These are phyloP conservation scores for Pogonocherus hispidulus DNA, from an alignment of 2,888 invertebrate species.

Conservation along the genomic window DNA sequence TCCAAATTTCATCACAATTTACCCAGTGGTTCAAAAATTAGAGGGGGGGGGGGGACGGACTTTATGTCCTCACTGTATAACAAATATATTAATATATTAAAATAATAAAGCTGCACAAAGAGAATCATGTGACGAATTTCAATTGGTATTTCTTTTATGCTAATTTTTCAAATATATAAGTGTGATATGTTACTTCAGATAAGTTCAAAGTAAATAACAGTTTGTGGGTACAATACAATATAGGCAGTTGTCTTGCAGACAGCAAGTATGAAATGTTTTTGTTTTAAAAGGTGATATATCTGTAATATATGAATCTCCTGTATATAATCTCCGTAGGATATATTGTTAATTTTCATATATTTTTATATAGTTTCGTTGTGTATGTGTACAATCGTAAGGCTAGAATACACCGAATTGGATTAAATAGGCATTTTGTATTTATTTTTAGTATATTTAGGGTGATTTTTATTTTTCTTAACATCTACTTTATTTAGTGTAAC, in stretches of 20 bases:
- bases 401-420: not conserved
- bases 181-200: too few species aligned
- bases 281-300: constrained; percentile 14
- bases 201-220: too few species aligned
- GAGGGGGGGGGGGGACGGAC: too few species aligned
- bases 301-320: constrained; percentile 33
- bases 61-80: too few species aligned
- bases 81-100: too few species aligned
- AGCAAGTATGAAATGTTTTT: not conserved
- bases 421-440: constrained; percentile 12
- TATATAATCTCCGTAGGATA: constrained; percentile 15
- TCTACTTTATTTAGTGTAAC: not conserved
- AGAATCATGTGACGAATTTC: too few species aligned
- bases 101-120: too few species aligned
- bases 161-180: too few species aligned
- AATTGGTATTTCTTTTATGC: too few species aligned
- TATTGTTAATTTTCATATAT: constrained; percentile 24
- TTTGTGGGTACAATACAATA: too few species aligned
- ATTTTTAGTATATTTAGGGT: constrained; percentile 14
- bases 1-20: too few species aligned
- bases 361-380: constrained; percentile 13
- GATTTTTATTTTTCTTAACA: constrained; percentile 1
- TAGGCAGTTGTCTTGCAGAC: not conserved
- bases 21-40: too few species aligned
- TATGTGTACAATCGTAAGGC: constrained; percentile 7